Evolutionary conservation across 2,797 vertebrate species (phyloP).

Genomic region (Euthynnus affinis): DNA sequence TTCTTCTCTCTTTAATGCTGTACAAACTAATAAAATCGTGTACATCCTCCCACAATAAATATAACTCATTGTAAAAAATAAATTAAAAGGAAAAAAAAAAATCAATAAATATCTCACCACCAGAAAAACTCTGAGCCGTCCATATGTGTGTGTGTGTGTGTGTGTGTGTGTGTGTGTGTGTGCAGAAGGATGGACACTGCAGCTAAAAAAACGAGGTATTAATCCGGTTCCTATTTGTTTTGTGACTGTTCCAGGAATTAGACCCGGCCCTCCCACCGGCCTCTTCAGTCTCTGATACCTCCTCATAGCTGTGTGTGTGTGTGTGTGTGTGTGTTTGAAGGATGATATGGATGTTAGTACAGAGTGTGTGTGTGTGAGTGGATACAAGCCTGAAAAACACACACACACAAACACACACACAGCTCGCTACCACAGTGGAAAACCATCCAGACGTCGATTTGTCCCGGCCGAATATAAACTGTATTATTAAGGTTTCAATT

Average conservation of each 20-base stretch:
- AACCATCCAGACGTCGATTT: slow-evolving; percentile 6
- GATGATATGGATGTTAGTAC: slow-evolving; percentile 18
- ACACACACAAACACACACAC: slow-evolving; percentile 12
- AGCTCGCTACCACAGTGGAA: slow-evolving; percentile 29
- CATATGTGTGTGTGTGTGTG: slow-evolving; percentile 26
- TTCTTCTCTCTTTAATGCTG: slow-evolving; percentile 45
- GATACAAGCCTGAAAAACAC: neutral
- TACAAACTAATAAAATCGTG: slow-evolving; percentile 56
- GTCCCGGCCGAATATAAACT: neutral
- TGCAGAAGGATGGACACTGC: slow-evolving; percentile 8
- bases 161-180: slow-evolving; percentile 22
- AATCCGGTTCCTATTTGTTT: slow-evolving; percentile 25
- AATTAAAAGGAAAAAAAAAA: slow-evolving; percentile 64
- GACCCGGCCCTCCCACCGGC: slow-evolving; percentile 34
- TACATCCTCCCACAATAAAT: slow-evolving; percentile 76
- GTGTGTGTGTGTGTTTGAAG: slow-evolving; percentile 28
- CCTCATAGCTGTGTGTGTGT: slow-evolving; percentile 51
- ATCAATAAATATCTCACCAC: slow-evolving; percentile 72
- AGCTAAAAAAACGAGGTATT: slow-evolving; percentile 28
- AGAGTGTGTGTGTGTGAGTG: slow-evolving; percentile 27
- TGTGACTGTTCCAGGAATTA: slow-evolving; percentile 62
- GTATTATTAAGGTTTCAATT: slow-evolving; percentile 1
- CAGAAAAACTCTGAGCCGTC: slow-evolving; percentile 24
- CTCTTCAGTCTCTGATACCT: slow-evolving; percentile 55
- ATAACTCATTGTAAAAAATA: slow-evolving; percentile 70